Evolutionary conservation across 2,888 invertebrate species (phyloP).

Genomic region (Stramonita haemastoma): DNA sequence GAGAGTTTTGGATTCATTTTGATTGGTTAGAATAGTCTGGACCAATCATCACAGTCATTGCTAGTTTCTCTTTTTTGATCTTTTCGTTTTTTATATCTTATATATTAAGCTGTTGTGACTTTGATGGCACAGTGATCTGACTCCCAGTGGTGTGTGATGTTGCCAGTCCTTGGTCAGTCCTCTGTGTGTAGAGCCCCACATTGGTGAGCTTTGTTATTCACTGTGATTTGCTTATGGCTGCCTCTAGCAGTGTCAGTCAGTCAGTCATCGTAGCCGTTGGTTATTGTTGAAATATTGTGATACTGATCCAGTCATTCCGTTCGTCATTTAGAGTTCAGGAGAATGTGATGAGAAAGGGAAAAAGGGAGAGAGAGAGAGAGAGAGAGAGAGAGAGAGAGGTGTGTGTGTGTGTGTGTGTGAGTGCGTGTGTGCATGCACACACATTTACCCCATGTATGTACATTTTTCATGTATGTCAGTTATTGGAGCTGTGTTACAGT

Average conservation of each 20-base stretch:
- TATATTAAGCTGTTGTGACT: not conserved
- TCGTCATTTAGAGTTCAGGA: not conserved
- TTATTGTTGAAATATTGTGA: not conserved
- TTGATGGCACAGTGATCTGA: not conserved
- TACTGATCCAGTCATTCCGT: not conserved
- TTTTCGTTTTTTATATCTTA: not conserved
- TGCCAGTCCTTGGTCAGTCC: too few species aligned
- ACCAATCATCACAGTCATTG: not conserved
- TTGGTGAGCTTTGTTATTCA: not conserved
- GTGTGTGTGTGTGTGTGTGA: too few species aligned
- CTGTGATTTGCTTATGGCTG: too few species aligned
- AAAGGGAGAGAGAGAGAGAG: not conserved
- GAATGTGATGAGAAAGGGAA: not conserved
- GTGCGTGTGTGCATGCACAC: too few species aligned
- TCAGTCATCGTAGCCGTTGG: not conserved
- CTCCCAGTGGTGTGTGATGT: not conserved
- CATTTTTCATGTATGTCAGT: too few species aligned
- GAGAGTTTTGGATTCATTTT: too few species aligned
- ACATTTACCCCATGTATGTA: too few species aligned
- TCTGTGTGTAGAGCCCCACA: not conserved
- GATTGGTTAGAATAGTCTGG: not conserved
- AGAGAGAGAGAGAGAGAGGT: conserved; percentile 20
- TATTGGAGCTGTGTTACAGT: too few species aligned
- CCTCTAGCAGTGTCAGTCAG: not conserved
- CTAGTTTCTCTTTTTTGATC: too few species aligned